Conservation (phyloP, 2,888 invertebrate genomes). For the Melanotus villosus region DNA sequence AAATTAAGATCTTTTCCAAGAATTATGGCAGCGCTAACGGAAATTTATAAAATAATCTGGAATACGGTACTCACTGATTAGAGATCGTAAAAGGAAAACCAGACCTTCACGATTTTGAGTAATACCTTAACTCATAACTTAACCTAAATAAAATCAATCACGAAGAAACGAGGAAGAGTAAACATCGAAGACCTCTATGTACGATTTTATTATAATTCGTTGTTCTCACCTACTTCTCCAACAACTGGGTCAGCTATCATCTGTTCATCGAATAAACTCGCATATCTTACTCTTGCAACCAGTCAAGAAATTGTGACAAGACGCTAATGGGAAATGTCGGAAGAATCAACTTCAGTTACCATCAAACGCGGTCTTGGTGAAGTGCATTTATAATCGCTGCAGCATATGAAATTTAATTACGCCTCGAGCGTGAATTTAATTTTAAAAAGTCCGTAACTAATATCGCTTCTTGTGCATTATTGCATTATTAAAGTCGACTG, state of each 20-base stretch:
- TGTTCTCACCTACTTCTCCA: slow-evolving; percentile 29
- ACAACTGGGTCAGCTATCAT: slow-evolving; percentile 31
- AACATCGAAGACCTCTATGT: slow-evolving; percentile 23
- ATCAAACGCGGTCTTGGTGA: background rate
- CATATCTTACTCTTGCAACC: slow-evolving; percentile 9
- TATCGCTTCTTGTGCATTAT: too few species aligned
- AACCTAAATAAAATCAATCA: slow-evolving; percentile 26
- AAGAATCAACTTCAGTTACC: slow-evolving; percentile 7
- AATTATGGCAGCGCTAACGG: background rate
- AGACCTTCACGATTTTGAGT: slow-evolving; percentile 4
- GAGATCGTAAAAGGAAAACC: slow-evolving; percentile 2
- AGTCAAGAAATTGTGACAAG: background rate
- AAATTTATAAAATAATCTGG: background rate
- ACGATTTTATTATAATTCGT: slow-evolving; percentile 34
- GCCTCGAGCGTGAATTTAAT: background rate
- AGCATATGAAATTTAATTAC: background rate
- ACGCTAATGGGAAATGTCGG: slow-evolving; percentile 12
- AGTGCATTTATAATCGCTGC: slow-evolving; percentile 4
- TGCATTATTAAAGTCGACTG: background rate
- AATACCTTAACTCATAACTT: slow-evolving; percentile 3
- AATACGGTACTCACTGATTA: slow-evolving; percentile 1
- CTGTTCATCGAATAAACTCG: slow-evolving; percentile 27
- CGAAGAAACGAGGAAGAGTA: slow-evolving; percentile 21
- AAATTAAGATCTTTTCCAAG: background rate
- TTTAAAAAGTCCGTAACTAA: too few species aligned